These are phyloP conservation scores for Schlechtendalia chinensis DNA, from an alignment of 1,140 invertebrate species.

Conservation along the genomic window DNA sequence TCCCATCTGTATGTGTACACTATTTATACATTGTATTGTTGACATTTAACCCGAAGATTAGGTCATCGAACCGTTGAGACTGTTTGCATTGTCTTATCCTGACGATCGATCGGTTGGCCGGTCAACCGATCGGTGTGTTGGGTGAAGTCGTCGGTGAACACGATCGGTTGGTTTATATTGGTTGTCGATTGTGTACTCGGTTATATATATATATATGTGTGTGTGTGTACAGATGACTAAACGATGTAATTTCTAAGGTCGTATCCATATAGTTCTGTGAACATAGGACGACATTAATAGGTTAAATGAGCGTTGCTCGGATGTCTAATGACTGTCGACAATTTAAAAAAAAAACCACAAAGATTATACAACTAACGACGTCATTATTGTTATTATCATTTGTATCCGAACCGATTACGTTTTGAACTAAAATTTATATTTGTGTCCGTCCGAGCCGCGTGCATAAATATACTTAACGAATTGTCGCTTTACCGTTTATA, in stretches of 20 bases:
- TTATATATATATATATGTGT: slow-evolving; percentile 8
- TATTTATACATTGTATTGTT: not conserved
- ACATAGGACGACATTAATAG: slow-evolving; percentile 23
- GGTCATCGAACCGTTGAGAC: slow-evolving; percentile 37
- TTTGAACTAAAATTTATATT: too few relatives aligned
- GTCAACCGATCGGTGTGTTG: slow-evolving; percentile 43
- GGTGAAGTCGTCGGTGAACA: slow-evolving; percentile 28
- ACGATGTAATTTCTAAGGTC: slow-evolving; percentile 44
- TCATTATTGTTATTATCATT: slow-evolving; percentile 12
- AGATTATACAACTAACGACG: slow-evolving; percentile 41
- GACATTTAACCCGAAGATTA: slow-evolving; percentile 40
- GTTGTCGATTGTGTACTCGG: slow-evolving; percentile 34
- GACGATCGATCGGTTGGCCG: slow-evolving; percentile 40
- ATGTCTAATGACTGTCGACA: slow-evolving; percentile 9
- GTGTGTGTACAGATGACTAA: not conserved
- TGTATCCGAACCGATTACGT: not conserved
- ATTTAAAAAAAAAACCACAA: slow-evolving; percentile 20
- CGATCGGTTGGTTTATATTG: slow-evolving; percentile 19
- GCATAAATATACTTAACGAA: too few relatives aligned
- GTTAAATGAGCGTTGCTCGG: slow-evolving; percentile 18
- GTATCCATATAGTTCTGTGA: slow-evolving; percentile 40
- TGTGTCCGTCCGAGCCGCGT: too few relatives aligned
- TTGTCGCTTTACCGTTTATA: too few relatives aligned
- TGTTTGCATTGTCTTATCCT: slow-evolving; percentile 36
- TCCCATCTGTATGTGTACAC: too few relatives aligned